Base-by-base conservation (phyloP, 2,888 invertebrate genomes). In the Sphaerophoria taeniata region DNA sequence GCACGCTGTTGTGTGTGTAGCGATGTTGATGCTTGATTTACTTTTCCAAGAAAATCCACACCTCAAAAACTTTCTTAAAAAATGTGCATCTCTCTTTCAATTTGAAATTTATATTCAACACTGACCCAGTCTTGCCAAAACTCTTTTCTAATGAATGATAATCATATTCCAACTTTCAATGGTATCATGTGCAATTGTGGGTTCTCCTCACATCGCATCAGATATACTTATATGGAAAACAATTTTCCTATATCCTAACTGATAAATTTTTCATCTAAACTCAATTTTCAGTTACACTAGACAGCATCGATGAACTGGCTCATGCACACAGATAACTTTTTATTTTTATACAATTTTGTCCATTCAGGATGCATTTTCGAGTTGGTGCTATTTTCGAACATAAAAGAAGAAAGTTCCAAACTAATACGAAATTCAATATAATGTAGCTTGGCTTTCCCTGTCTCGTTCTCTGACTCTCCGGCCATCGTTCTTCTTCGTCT, bases 391-490 rank as follows among this genome's bases (percentile, higher is more conserved):
- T n/a, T 70, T 70, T 56, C 65, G 24, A 63, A 51, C 31, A 12
- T 36, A 61, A 63, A 60, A 53, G 53, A 45, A 3, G 24, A 53
- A 72, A 61, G 39, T 77, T 71, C n/a, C 39, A n/a, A 77, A 82
- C 76, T 77, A 77, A 77, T 72, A 31, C 43, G 47, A 61, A 77
- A 77, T 72, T 67, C 71, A 76, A 82, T 82, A 82, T 60, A 53
- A 63, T 75, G 33, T 24, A 24, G 49, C 24, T 58, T 39, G 16
- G 11, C 34, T 33, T 9, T 14, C 33, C 3, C 16, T 43, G 12
- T 31, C 6, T 39, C 2, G 11, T n/a, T 14, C 5, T 39, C 9
- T 49, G 34, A 14, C 12, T 43, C 43, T 43, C 9, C 11, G 11
- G 39, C 39, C 39, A 24, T 24, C 24, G 24, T 24, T 24, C 24